Base-by-base conservation (phyloP, 1,140 invertebrate species). In the Ylistrum balloti region DNA sequence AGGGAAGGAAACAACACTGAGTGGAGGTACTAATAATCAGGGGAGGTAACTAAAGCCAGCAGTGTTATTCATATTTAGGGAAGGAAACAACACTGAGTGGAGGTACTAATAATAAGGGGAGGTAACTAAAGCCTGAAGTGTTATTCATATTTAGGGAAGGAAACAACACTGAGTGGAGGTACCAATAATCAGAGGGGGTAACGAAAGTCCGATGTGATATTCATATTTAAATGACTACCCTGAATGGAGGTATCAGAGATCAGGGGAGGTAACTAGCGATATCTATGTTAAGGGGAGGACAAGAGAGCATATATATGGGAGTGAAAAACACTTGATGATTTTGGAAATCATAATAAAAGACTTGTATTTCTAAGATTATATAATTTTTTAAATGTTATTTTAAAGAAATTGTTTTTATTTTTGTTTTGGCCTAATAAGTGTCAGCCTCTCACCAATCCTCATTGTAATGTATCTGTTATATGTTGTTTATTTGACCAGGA, bases 401-500 rank as follows among this genome's bases (percentile, higher is more conserved):
- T n/a, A n/a, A n/a, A n/a, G n/a, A n/a, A n/a, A n/a, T n/a, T n/a
- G n/a, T n/a, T n/a, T n/a, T n/a, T n/a, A n/a, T n/a, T n/a, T n/a
- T n/a, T n/a, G n/a, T n/a, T n/a, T n/a, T n/a, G n/a, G 13, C 35
- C 35, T 7, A 13, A 38, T 5, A 7, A 38, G 35, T 38, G 35
- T 38, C 35, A 7, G 35, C 35, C 13, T 5, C 13, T 5, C 5
- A 38, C 5, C 35, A 13, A 13, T 38, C 13, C 5, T 38, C 35
- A 38, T 13, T 38, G 35, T 13, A 17, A 45, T 38, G 41, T 45
- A 45, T 45, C 9, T 13, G 20, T 13, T 45, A 0, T 45, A 0
- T 45, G 41, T 45, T 45, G 41, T 45, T 1, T 13, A 45, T 45
- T 45, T 74, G 56, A 74, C 33, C 93, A 97, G 97, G 91, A 95